A percentile compares a stretch with the other conserved stretches of the same genome.
These are phyloP conservation scores for Oncorhynchus kisutch DNA, from an alignment of 2,113 vertebrate genomes.

Conservation along the genomic window DNA sequence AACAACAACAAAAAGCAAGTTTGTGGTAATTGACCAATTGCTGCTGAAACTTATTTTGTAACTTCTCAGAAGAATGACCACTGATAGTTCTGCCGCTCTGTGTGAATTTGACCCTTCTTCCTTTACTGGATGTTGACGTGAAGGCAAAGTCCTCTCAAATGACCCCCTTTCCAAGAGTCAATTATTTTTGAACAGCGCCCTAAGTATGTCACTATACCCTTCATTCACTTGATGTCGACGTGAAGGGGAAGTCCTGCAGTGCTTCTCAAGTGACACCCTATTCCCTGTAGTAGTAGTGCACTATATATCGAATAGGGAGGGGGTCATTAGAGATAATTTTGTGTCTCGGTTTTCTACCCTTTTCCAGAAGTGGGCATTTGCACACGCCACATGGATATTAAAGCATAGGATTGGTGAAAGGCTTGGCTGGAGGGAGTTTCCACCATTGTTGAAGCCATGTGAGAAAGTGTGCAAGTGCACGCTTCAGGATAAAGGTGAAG, in stretches of 20 bases:
- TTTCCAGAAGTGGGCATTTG: no score
- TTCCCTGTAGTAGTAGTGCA: no score
- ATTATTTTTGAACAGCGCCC: no score
- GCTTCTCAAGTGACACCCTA: no score
- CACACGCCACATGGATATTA: no score
- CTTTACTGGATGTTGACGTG: background rate
- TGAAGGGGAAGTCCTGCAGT: background rate
- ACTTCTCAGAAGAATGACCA: background rate
- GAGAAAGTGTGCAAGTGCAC: conserved; percentile 23
- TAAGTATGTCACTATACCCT: no score
- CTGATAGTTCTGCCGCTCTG: background rate
- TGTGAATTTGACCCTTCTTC: background rate
- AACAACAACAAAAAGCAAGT: conserved; percentile 18
- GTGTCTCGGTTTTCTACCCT: no score
- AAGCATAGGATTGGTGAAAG: no score
- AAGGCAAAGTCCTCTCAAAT: background rate
- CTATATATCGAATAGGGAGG: no score
- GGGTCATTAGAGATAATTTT: no score
- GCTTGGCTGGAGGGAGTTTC: background rate
- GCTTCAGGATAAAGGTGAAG: background rate
- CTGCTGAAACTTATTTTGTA: conserved; percentile 13
- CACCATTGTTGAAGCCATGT: background rate
- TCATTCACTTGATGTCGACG: background rate
- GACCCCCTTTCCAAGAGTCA: no score
- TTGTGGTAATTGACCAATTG: conserved; percentile 30